Evolutionary conservation across 2,797 vertebrate species (phyloP).

Genomic region (Paratrypauchen microcephalus): DNA sequence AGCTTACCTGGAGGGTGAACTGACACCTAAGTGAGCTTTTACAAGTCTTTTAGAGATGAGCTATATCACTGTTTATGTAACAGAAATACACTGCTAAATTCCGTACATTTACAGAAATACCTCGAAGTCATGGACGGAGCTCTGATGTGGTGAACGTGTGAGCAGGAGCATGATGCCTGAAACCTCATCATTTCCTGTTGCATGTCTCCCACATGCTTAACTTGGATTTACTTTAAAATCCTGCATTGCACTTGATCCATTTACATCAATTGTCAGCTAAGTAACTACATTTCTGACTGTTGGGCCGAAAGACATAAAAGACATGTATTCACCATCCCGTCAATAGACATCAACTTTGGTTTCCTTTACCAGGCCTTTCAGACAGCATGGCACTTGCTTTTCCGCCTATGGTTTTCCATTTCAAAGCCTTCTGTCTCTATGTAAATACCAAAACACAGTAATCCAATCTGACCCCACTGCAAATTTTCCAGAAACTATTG

Average conservation of each 20-base stretch:
- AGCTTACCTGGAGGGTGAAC: slow-evolving; percentile 44
- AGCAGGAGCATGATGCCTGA: slow-evolving; percentile 29
- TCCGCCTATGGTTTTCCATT: slow-evolving; percentile 78
- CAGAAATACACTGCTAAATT: slow-evolving; percentile 44
- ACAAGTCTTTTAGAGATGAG: slow-evolving; percentile 56
- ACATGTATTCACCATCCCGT: slow-evolving; percentile 61
- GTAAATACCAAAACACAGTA: slow-evolving; percentile 81
- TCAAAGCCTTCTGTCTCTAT: slow-evolving; percentile 78
- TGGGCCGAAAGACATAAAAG: slow-evolving; percentile 60
- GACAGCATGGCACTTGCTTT: slow-evolving; percentile 77
- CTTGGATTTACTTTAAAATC: slow-evolving; percentile 61
- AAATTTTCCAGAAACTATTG: slow-evolving; percentile 78
- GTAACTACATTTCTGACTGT: slow-evolving; percentile 62
- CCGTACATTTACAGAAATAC: slow-evolving; percentile 37
- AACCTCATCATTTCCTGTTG: slow-evolving; percentile 49
- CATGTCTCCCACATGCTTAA: slow-evolving; percentile 49
- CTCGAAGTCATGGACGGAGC: slow-evolving; percentile 29
- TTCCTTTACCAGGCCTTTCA: slow-evolving; percentile 70
- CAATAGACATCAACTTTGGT: slow-evolving; percentile 71
- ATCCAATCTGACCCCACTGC: slow-evolving; percentile 79
- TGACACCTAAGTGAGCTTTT: slow-evolving; percentile 58
- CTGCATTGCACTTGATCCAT: slow-evolving; percentile 58
- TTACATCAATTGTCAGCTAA: slow-evolving; percentile 56
- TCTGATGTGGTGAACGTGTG: slow-evolving; percentile 52
- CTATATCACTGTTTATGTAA: slow-evolving; percentile 46